Conservation (phyloP, 2,797 vertebrate species). For the Poliocrania exsul region DNA sequence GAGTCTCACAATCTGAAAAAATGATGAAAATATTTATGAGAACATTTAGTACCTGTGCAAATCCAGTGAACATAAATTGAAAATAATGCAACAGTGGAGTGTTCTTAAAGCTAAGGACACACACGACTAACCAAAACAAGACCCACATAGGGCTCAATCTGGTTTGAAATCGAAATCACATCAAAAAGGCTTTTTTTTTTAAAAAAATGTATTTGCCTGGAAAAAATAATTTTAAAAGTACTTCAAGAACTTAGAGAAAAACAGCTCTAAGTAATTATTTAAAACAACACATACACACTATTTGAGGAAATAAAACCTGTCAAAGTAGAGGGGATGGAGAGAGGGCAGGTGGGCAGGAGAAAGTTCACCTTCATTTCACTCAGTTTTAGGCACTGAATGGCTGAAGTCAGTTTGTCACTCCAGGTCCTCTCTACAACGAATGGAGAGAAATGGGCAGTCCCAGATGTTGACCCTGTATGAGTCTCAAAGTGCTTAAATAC, state of each 20-base stretch:
- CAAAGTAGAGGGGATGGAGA: background rate
- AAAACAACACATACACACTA: background rate
- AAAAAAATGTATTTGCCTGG: background rate
- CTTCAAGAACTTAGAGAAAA: background rate
- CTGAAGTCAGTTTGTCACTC: background rate
- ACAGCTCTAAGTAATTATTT: background rate
- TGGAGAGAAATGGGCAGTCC: background rate
- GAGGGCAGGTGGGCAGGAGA: background rate
- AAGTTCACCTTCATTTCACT: background rate
- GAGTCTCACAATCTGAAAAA: background rate
- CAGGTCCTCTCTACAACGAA: background rate
- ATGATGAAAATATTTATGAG: background rate
- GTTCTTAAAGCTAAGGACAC: background rate
- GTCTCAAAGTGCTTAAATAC: background rate
- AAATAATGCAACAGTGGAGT: background rate
- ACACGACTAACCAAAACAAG: background rate
- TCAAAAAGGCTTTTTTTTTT: background rate
- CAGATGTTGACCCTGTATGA: background rate
- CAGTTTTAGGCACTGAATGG: background rate
- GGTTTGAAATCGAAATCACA: background rate
- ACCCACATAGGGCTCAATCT: background rate
- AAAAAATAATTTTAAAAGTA: background rate
- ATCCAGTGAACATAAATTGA: background rate
- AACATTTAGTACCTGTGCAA: background rate
- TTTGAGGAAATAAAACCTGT: background rate